These are phyloP conservation scores for Urosaurus nigricauda DNA, from an alignment of 2,797 vertebrate genomes.

Conservation along the genomic window DNA sequence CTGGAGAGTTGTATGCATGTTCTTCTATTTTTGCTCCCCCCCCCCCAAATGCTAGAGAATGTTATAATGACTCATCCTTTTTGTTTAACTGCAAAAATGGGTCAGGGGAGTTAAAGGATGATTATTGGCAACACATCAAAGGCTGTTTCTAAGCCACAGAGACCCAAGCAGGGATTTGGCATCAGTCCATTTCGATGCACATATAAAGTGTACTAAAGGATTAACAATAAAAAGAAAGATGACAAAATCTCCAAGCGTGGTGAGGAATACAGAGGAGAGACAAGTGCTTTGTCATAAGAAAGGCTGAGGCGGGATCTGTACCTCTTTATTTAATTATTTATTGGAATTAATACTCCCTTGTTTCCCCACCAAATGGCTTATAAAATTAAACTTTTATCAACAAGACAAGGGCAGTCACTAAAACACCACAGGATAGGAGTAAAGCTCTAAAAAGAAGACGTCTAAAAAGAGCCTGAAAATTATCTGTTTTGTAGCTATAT, in stretches of 20 bases:
- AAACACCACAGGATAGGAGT: neutral
- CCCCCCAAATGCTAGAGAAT: conserved; percentile 43
- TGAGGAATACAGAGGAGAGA: neutral
- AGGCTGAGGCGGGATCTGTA: neutral
- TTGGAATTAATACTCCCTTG: neutral
- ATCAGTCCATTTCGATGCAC: conserved; percentile 28
- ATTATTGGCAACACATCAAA: conserved; percentile 67
- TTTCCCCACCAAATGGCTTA: neutral
- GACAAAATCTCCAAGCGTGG: neutral
- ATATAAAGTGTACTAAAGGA: conserved; percentile 21
- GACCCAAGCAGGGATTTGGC: conserved; percentile 56
- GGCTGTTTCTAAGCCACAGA: neutral
- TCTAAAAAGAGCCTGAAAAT: neutral
- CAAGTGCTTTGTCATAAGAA: conserved; percentile 1
- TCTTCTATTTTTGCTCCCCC: neutral
- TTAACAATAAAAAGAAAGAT: conserved; percentile 22
- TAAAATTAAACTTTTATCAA: neutral
- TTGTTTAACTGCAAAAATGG: conserved; percentile 62
- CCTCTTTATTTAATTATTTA: neutral
- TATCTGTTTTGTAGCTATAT: too few species aligned
- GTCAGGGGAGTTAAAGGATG: conserved; percentile 57
- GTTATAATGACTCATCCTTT: conserved; percentile 68
- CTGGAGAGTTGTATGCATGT: neutral
- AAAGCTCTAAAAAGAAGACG: neutral
- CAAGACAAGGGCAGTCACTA: neutral